phyloP scores from a whole-genome alignment of 2,797 vertebrate species.

The Coregonus ussuriensis region DNA sequence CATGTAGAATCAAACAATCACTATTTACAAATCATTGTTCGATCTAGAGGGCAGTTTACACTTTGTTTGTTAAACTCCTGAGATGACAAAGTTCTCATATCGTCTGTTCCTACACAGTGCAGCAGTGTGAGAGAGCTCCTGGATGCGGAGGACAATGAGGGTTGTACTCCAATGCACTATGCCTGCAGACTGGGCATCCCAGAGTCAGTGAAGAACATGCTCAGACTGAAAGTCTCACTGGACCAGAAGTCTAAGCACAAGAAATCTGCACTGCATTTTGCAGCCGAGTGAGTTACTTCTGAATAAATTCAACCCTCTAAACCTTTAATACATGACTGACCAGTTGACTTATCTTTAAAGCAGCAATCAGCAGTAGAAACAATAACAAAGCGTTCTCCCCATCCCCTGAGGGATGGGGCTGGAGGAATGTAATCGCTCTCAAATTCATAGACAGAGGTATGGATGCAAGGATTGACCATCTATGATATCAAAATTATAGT shows the following conservation, averaged over 20 bases:
- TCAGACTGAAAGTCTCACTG: constrained; percentile 83
- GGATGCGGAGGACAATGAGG: constrained; percentile 81
- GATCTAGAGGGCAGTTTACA: too few relatives aligned
- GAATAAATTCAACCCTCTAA: background rate
- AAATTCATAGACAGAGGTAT: too few relatives aligned
- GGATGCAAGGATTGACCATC: too few relatives aligned
- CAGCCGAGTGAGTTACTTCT: constrained; percentile 77
- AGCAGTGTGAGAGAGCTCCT: constrained; percentile 75
- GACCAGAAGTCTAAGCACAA: constrained; percentile 84
- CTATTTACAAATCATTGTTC: too few relatives aligned
- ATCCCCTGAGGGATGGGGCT: too few relatives aligned
- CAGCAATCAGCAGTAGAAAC: too few relatives aligned
- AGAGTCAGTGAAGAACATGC: constrained; percentile 82
- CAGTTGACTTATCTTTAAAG: background rate
- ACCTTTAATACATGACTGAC: background rate
- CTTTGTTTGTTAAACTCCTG: background rate
- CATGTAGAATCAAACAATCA: background rate
- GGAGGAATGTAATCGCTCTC: too few relatives aligned
- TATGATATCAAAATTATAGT: too few relatives aligned
- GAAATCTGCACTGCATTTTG: constrained; percentile 85
- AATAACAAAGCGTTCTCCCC: too few relatives aligned
- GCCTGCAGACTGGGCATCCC: constrained; percentile 83
- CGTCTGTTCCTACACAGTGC: constrained; percentile 27
- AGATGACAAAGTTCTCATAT: background rate
- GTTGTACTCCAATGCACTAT: constrained; percentile 85